Percentiles rank a stretch among this genome's conserved stretches.
These are phyloP conservation scores for Drosophila ustulata DNA, from an alignment of 2,888 invertebrate genomes.

Conservation along the genomic window DNA sequence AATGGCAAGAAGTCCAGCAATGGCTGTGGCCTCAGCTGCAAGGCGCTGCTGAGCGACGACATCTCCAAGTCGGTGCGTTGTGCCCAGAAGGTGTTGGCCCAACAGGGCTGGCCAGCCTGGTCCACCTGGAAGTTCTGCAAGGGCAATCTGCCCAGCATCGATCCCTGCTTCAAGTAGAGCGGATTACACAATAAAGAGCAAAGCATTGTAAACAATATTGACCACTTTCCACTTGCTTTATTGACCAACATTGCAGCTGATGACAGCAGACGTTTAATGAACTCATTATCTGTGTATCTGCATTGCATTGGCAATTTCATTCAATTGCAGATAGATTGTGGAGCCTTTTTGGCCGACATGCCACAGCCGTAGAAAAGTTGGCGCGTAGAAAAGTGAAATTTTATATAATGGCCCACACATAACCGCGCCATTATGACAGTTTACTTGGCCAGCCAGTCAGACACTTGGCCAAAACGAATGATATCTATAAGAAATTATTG, in stretches of 20 bases:
- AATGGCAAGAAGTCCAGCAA: slow-evolving; percentile 63
- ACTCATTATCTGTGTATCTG: slow-evolving; percentile 40
- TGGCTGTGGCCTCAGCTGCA: slow-evolving; percentile 68
- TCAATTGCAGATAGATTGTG: slow-evolving; percentile 58
- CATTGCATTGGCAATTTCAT: slow-evolving; percentile 26
- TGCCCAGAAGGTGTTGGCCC: slow-evolving; percentile 62
- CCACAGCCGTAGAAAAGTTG: neutral
- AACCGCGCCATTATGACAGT: slow-evolving; percentile 79
- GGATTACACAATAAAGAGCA: slow-evolving; percentile 37
- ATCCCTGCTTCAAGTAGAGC: slow-evolving; percentile 61
- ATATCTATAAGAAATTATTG: slow-evolving; percentile 74
- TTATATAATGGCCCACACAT: slow-evolving; percentile 73
- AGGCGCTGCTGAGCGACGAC: slow-evolving; percentile 64
- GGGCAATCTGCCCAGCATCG: slow-evolving; percentile 58
- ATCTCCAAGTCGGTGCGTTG: slow-evolving; percentile 69
- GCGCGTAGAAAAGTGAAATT: slow-evolving; percentile 74
- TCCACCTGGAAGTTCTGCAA: slow-evolving; percentile 66
- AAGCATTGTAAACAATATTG: neutral
- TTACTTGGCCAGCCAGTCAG: slow-evolving; percentile 51
- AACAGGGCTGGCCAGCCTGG: slow-evolving; percentile 80
- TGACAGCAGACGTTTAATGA: slow-evolving; percentile 43
- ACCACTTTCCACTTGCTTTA: slow-evolving; percentile 44
- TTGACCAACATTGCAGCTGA: slow-evolving; percentile 51
- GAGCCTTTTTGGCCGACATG: slow-evolving; percentile 54
- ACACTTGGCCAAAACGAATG: slow-evolving; percentile 54